Evolutionary conservation across 2,797 vertebrate species (phyloP).

Genomic region (Hydrolagus colliei): DNA sequence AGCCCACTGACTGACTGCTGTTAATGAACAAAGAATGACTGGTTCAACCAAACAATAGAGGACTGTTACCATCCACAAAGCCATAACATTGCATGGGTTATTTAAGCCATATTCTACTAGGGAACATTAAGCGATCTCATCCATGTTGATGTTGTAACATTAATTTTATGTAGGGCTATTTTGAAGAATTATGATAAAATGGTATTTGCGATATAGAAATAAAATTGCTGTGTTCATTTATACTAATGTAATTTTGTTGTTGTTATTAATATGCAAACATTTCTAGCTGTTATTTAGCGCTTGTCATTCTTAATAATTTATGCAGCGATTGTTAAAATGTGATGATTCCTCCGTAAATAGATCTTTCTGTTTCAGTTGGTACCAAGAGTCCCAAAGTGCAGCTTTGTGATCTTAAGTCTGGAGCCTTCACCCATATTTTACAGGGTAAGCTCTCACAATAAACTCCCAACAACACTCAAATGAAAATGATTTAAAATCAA

Average conservation of each 20-base stretch:
- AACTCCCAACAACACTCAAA: slow-evolving; percentile 45
- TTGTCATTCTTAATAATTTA: background rate
- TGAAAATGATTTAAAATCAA: slow-evolving; percentile 42
- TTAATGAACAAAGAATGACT: background rate
- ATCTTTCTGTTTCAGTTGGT: slow-evolving; percentile 75
- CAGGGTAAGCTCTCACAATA: slow-evolving; percentile 64
- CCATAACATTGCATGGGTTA: background rate
- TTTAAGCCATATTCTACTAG: background rate
- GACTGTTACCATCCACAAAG: background rate
- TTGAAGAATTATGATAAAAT: background rate
- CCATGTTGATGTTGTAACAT: background rate
- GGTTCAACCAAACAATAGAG: background rate
- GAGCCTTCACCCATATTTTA: slow-evolving; percentile 84
- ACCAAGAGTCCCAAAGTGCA: slow-evolving; percentile 89
- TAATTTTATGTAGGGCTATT: background rate
- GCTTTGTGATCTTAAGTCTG: slow-evolving; percentile 94
- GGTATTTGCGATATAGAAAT: background rate
- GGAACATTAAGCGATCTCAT: background rate
- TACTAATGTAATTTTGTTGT: no score
- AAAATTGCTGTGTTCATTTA: no score
- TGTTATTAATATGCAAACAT: no score
- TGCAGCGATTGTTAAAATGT: background rate
- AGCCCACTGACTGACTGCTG: background rate
- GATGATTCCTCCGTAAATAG: slow-evolving; percentile 35
- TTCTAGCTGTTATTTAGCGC: no score